Conservation (phyloP, 2,797 vertebrate species). For the Lacerta bilineata region DNA sequence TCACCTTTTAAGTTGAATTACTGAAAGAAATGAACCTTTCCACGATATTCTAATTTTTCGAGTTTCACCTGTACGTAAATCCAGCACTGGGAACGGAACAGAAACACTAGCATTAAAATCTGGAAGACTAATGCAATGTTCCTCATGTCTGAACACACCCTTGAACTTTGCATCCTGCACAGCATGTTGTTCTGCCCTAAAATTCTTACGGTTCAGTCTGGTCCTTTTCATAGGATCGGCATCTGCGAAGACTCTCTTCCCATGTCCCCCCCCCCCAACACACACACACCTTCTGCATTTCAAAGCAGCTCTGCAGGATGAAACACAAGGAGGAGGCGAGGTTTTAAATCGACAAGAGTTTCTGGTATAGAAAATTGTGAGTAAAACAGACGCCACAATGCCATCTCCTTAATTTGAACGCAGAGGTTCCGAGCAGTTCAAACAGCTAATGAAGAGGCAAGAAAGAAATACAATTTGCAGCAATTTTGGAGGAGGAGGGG, state of each 20-base stretch:
- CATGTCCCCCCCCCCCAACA: background rate
- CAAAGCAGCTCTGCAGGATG: background rate
- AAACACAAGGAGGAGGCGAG: constrained; percentile 12
- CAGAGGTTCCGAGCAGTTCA: constrained; percentile 64
- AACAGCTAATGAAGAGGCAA: constrained; percentile 70
- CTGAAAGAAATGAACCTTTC: too few species aligned
- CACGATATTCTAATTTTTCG: too few species aligned
- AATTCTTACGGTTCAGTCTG: background rate
- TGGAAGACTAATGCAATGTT: too few species aligned
- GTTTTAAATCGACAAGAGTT: constrained; percentile 40
- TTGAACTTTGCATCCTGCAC: background rate
- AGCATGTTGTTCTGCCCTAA: background rate
- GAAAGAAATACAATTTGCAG: constrained; percentile 69
- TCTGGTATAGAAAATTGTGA: constrained; percentile 49
- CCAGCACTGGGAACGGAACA: too few species aligned
- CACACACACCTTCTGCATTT: background rate
- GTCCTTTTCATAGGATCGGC: background rate
- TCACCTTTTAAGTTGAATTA: too few species aligned
- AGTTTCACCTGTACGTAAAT: too few species aligned
- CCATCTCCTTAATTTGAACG: constrained; percentile 69
- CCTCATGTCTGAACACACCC: too few species aligned
- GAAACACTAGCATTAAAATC: too few species aligned
- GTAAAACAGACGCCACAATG: constrained; percentile 57
- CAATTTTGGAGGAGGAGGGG: constrained; percentile 63
- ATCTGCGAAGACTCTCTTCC: too few species aligned